Conservation (phyloP, 2,888 invertebrate species). For the Gastrophysa polygoni region DNA sequence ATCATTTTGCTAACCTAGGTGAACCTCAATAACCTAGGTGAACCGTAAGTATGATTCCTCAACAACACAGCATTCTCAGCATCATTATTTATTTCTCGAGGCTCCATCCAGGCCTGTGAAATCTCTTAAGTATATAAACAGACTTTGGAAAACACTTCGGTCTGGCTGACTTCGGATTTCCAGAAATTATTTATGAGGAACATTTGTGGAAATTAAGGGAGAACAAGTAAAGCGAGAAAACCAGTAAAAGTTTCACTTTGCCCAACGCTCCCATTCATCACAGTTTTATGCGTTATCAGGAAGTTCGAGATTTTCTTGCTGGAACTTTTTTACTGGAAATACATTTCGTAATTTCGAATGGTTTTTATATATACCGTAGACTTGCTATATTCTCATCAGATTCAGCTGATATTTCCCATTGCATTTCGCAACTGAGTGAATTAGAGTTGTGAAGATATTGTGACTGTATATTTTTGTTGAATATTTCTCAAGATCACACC, state of each 20-base stretch:
- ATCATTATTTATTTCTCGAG: not conserved
- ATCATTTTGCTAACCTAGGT: too few species aligned
- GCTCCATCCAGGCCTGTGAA: not conserved
- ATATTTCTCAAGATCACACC: too few species aligned
- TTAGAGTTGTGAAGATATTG: too few species aligned
- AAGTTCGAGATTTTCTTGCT: conserved; percentile 40
- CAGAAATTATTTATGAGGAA: conserved; percentile 48
- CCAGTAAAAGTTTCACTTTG: conserved; percentile 51
- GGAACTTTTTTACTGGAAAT: conserved; percentile 41
- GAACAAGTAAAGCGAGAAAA: conserved; percentile 51
- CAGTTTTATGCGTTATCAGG: conserved; percentile 50
- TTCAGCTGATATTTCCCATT: too few species aligned
- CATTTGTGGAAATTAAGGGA: conserved; percentile 54
- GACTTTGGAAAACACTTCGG: conserved; percentile 4
- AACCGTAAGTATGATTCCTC: not conserved
- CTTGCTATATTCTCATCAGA: too few species aligned
- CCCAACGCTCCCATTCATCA: conserved; percentile 51
- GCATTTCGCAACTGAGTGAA: too few species aligned
- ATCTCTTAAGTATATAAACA: conserved; percentile 8
- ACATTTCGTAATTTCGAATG: conserved; percentile 43
- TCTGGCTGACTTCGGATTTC: conserved; percentile 1
- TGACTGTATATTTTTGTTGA: too few species aligned
- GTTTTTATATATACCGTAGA: conserved; percentile 33
- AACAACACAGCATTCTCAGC: not conserved
- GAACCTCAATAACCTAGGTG: too few species aligned